Evolutionary conservation across 1,140 invertebrate genomes (phyloP), one percentile per base, ranked within the genome.

Genomic region (Asbolus verrucosus): DNA sequence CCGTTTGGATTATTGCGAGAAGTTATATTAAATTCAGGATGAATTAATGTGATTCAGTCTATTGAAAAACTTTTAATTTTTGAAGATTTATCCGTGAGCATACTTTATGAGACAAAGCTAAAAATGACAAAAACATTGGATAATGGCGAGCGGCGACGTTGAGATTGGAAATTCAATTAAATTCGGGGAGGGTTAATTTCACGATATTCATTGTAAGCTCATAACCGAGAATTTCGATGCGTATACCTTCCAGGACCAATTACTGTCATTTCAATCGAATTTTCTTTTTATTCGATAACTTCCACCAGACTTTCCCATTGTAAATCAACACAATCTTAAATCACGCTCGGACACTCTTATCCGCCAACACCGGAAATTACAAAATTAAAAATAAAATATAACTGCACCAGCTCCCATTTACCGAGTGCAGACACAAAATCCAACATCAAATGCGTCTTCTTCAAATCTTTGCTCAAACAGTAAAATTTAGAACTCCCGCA

Each of bases 81-180:
- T 41, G 24, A 41, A 41, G 61, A 63, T 63, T 63, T 63, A 54
- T 27, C 21, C 46, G 9, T 1, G 39, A 43, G 39, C 39, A 43
- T 43, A 43, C 39, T 43, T 43, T 43, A 43, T 30, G 46, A 63
- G 61, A 63, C 33, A 63, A 41, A 62, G 31, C 60, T 63, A 63
- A 63, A 63, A 63, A 63, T 63, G 61, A 63, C 61, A 63, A 63
- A 63, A 63, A 63, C 61, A 63, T 41, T 41, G 61, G 61, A 63
- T 63, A 63, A 63, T 63, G 39, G 61, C 19, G 61, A 63, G 21
- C 39, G 61, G 13, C 46, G 46, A 59, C 43, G 19, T 59, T 15
- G 59, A 61, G 24, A 69, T 50, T 69, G 36, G 54, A 69, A 69
- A 62, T 69, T 50, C 59, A 62, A 69, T 69, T 69, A 67, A 67